These are phyloP conservation scores for Brachionus plicatilis DNA, from an alignment of 1,140 invertebrate genomes.

Conservation along the genomic window DNA sequence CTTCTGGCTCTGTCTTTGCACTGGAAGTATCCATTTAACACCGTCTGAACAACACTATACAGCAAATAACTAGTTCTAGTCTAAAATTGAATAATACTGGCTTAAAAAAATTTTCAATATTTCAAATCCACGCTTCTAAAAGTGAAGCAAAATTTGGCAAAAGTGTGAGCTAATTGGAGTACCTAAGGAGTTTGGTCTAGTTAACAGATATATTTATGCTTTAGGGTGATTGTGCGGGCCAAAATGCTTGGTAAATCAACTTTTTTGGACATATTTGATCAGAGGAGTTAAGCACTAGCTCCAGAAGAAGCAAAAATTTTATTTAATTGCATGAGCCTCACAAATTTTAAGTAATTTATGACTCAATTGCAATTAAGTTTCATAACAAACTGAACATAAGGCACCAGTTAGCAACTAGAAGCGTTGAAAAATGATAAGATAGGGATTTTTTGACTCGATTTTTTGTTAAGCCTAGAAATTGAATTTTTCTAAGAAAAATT, in stretches of 20 bases:
- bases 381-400: conserved; percentile 30
- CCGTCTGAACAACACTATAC: neutral
- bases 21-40: neutral
- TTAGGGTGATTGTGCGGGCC: neutral
- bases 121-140: conserved; percentile 24
- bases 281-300: neutral
- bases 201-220: neutral
- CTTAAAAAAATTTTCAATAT: conserved; percentile 7
- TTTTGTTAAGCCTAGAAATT: neutral
- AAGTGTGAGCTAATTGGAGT: neutral
- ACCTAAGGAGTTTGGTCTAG: neutral
- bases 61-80: neutral
- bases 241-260: neutral
- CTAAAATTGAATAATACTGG: conserved; percentile 21
- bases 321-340: conserved; percentile 11
- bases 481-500: neutral
- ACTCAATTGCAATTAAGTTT: neutral
- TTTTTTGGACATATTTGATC: neutral
- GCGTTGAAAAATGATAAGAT: conserved; percentile 12
- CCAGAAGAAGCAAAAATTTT: neutral
- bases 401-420: neutral
- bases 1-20: neutral
- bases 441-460: neutral
- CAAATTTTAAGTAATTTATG: conserved; percentile 29
- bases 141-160: neutral